phyloP scores from a whole-genome alignment of 1,140 invertebrate species.

The Eulimnadia texana region DNA sequence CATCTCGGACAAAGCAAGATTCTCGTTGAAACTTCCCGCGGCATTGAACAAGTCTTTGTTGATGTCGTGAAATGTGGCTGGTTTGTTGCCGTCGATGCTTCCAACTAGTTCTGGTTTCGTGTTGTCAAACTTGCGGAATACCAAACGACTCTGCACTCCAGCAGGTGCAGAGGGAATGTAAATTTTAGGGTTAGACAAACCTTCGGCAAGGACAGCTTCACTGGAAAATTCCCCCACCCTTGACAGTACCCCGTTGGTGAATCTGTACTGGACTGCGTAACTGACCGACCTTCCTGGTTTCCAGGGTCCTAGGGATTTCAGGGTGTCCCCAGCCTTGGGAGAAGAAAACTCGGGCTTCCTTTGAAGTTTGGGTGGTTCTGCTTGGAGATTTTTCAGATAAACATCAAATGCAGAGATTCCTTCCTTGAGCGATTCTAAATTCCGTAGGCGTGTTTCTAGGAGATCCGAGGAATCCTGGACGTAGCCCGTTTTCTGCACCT shows the following conservation, averaged over 20 bases:
- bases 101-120: background rate
- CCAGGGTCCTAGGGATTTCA: background rate
- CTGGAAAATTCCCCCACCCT: background rate
- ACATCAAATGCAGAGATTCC: background rate
- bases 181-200: background rate
- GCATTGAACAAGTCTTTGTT: background rate
- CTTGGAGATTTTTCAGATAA: background rate
- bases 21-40: background rate
- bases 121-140: background rate
- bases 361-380: background rate
- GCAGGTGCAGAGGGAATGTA: background rate
- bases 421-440: background rate
- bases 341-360: background rate
- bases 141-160: background rate
- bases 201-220: background rate
- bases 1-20: background rate
- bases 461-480: no score
- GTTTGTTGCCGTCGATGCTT: background rate
- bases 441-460: background rate
- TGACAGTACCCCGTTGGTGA: background rate
- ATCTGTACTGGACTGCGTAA: background rate
- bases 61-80: background rate
- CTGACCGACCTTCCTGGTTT: background rate
- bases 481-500: background rate
- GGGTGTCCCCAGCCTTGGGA: background rate